Evolutionary conservation across 2,797 vertebrate species (phyloP).

Genomic region (Alauda arvensis): DNA sequence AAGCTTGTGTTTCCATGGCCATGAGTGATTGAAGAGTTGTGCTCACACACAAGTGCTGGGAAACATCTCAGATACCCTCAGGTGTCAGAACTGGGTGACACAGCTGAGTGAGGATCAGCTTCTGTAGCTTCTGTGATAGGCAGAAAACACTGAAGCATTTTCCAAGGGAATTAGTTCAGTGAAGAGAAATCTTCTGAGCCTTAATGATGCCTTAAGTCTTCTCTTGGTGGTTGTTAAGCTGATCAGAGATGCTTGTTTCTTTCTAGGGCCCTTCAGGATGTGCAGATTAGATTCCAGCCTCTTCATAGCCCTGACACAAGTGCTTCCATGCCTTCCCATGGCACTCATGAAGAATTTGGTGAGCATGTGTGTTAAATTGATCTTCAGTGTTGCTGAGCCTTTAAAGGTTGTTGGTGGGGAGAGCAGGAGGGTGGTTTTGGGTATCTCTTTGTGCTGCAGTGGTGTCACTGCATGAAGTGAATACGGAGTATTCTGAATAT

Average conservation of each 20-base stretch:
- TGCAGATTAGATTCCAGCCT: conserved; percentile 97
- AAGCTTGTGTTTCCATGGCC: background rate
- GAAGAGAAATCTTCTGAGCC: background rate
- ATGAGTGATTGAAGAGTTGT: background rate
- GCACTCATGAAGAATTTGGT: conserved; percentile 86
- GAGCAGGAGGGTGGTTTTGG: background rate
- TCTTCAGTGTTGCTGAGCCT: background rate
- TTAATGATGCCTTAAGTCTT: background rate
- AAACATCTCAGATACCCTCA: background rate
- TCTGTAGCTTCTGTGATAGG: background rate
- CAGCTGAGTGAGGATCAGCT: background rate
- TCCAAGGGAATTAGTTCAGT: background rate
- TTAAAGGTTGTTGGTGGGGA: background rate
- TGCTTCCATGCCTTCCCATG: conserved; percentile 74
- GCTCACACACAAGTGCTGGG: background rate
- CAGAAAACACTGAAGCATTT: background rate
- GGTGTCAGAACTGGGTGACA: background rate
- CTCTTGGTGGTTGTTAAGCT: background rate
- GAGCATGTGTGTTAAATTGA: background rate
- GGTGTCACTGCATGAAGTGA: background rate
- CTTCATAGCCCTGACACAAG: conserved; percentile 73
- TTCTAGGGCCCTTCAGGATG: conserved; percentile 90
- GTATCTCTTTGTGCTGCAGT: background rate
- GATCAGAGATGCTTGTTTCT: background rate
- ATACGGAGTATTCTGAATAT: background rate